Percentiles rank a stretch among this genome's conserved stretches.
Conservation (phyloP, 2,888 invertebrate species). For the Phyllotreta cruciferae region DNA sequence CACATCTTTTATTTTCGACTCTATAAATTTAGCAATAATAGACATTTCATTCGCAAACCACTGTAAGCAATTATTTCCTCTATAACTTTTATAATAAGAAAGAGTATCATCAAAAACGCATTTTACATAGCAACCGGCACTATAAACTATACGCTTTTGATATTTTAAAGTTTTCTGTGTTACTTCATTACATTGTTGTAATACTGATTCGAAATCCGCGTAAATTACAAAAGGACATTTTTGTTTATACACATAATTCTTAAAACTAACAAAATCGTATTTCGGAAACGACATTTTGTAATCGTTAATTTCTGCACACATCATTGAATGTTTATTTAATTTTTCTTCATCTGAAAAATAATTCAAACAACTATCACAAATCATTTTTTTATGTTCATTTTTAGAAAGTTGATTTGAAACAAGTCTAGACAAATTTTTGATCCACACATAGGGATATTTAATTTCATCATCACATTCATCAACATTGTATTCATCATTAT, state of each 20-base stretch:
- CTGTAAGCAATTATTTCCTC: slow-evolving; percentile 13
- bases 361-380: slow-evolving; percentile 10
- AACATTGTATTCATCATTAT: background rate
- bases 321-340: slow-evolving; percentile 1
- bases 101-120: slow-evolving; percentile 40
- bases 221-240: slow-evolving; percentile 16
- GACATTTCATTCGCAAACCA: slow-evolving; percentile 14
- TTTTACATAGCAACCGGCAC: slow-evolving; percentile 41
- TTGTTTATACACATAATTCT: slow-evolving; percentile 17
- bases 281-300: slow-evolving; percentile 17
- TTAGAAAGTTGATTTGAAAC: slow-evolving; percentile 7
- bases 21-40: slow-evolving; percentile 2
- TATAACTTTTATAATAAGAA: slow-evolving; percentile 32
- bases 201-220: slow-evolving; percentile 4
- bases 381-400: slow-evolving; percentile 2
- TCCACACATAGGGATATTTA: slow-evolving; percentile 7
- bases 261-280: slow-evolving; percentile 15
- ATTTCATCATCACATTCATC: background rate
- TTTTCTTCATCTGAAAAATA: slow-evolving; percentile 7
- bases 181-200: too few relatives aligned
- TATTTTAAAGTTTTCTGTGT: slow-evolving; percentile 7
- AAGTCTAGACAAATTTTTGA: slow-evolving; percentile 9
- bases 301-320: slow-evolving; percentile 10
- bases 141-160: slow-evolving; percentile 39
- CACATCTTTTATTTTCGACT: slow-evolving; percentile 2